Conservation (phyloP, 2,888 invertebrate species). For the Microctonus aethiopoides region DNA sequence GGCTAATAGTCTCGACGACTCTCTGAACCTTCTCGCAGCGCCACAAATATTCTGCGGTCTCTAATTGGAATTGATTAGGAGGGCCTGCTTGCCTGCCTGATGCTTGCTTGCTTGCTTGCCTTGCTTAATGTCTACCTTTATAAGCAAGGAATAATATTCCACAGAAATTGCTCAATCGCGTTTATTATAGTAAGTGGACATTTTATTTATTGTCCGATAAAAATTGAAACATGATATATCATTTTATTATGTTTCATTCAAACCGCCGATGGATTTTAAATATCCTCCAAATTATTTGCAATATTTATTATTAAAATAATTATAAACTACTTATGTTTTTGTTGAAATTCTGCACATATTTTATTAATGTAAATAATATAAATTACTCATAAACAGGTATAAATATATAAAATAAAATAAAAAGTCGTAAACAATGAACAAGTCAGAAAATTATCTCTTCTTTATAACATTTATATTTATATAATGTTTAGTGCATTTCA, state of each 20-base stretch:
- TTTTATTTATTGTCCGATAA: neutral
- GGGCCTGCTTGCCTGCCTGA: slow-evolving; percentile 32
- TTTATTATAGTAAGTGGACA: neutral
- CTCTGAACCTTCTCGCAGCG: slow-evolving; percentile 55
- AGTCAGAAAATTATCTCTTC: neutral
- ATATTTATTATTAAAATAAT: no score
- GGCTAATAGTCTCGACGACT: slow-evolving; percentile 62
- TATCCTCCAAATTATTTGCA: no score
- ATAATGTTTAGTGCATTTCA: slow-evolving; percentile 35
- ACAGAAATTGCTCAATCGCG: neutral
- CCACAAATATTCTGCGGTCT: slow-evolving; percentile 63
- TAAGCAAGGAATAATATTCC: neutral
- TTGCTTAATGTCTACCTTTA: neutral
- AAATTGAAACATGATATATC: neutral
- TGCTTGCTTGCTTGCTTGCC: neutral
- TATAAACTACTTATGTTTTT: no score
- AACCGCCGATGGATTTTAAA: no score
- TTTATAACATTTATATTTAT: neutral
- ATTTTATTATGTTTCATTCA: neutral
- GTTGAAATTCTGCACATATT: no score
- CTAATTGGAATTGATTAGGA: slow-evolving; percentile 68
- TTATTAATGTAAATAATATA: no score
- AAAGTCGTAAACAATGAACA: neutral
- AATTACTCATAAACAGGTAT: no score
- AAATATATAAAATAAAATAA: no score